phyloP scores from a whole-genome alignment of 2,113 vertebrate genomes.

The Microtus ochrogaster region DNA sequence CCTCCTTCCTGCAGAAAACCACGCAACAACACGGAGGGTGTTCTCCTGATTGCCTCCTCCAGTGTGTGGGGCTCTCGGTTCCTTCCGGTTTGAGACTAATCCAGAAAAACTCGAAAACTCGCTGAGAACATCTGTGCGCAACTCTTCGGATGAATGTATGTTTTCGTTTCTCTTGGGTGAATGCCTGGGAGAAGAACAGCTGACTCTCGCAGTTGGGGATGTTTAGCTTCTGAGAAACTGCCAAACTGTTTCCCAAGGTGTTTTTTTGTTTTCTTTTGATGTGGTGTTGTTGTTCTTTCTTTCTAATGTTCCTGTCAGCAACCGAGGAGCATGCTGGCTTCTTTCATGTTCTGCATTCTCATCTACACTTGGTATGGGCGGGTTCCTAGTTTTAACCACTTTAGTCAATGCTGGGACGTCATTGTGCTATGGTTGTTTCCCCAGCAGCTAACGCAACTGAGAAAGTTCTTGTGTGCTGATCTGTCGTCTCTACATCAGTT shows the following conservation, averaged over 20 bases:
- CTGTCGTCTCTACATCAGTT: neutral
- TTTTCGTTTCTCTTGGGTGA: neutral
- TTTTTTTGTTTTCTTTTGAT: neutral
- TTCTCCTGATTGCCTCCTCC: neutral
- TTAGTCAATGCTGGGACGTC: neutral
- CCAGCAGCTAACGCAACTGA: neutral
- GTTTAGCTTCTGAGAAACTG: neutral
- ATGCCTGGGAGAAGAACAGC: neutral
- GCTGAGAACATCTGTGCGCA: neutral
- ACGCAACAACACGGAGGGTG: too few relatives aligned
- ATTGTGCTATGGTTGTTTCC: neutral
- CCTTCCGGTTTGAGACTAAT: neutral
- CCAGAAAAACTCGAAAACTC: neutral
- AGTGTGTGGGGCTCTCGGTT: neutral
- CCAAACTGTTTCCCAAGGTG: neutral
- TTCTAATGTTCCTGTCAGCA: neutral
- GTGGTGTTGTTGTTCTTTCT: neutral
- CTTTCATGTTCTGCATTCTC: neutral
- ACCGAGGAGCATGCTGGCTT: neutral
- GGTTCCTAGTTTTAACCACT: neutral
- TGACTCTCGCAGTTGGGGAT: neutral
- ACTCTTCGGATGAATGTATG: neutral
- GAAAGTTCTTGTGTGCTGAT: neutral
- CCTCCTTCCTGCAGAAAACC: neutral
- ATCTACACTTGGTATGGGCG: neutral